phyloP scores from a whole-genome alignment of 1,140 invertebrate species.

The Carposina sasakii region DNA sequence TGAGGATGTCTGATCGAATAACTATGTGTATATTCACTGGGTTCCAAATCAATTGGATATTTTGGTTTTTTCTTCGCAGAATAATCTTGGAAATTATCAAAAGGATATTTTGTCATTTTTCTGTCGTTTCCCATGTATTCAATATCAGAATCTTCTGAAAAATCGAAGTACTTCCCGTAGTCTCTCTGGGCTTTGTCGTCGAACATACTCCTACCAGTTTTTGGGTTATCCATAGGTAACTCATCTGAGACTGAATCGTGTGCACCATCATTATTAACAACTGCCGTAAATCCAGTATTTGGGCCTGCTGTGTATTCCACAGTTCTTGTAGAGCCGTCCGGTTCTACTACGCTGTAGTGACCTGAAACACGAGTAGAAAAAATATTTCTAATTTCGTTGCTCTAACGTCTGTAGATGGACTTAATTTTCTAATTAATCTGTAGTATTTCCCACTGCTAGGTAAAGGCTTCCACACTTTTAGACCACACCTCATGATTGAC shows the following conservation, averaged over 20 bases:
- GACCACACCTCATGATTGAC: too few relatives aligned
- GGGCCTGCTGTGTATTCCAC: constrained; percentile 69
- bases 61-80: constrained; percentile 40
- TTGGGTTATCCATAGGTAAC: constrained; percentile 5
- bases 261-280: constrained; percentile 44
- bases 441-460: too few relatives aligned
- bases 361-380: constrained; percentile 42
- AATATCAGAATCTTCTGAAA: constrained; percentile 42
- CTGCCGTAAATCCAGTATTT: constrained; percentile 52
- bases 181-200: constrained; percentile 55
- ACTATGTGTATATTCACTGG: constrained; percentile 55
- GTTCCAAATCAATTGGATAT: constrained; percentile 44
- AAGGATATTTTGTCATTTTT: constrained; percentile 43
- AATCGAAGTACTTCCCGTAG: constrained; percentile 48
- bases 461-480: too few relatives aligned
- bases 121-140: constrained; percentile 32
- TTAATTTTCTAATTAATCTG: too few relatives aligned
- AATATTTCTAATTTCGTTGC: constrained; percentile 6
- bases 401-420: too few relatives aligned
- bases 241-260: constrained; percentile 12
- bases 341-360: constrained; percentile 66
- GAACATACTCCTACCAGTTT: constrained; percentile 25
- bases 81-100: constrained; percentile 45
- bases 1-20: constrained; percentile 53
- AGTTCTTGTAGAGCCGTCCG: constrained; percentile 66